Percentiles rank a stretch among this genome's conserved stretches.
phyloP scores from a whole-genome alignment of 2,888 invertebrate genomes.

The Lasioglossum zephyrum region DNA sequence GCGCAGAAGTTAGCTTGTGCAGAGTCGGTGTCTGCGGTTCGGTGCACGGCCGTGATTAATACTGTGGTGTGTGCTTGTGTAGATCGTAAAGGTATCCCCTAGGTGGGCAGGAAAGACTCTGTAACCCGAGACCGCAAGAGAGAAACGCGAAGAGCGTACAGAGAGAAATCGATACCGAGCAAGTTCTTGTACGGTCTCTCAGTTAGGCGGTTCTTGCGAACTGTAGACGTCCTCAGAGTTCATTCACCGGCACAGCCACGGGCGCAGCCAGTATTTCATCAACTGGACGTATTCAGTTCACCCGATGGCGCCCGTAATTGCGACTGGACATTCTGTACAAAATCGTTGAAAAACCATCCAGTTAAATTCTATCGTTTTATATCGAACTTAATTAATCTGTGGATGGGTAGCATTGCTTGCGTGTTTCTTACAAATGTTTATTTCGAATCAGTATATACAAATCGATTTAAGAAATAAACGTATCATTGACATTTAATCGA shows the following conservation, averaged over 20 bases:
- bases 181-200: conserved; percentile 81
- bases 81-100: conserved; percentile 51
- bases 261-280: conserved; percentile 1
- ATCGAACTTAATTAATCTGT: not conserved
- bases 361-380: not conserved
- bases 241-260: conserved; percentile 49
- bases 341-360: not conserved
- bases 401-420: not conserved
- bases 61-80: conserved; percentile 10
- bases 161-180: conserved; percentile 80
- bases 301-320: not conserved
- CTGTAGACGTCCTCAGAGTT: conserved; percentile 38
- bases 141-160: conserved; percentile 76
- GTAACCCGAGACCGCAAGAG: conserved; percentile 79
- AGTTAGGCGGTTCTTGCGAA: conserved; percentile 47
- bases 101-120: conserved; percentile 53
- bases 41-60: conserved; percentile 38
- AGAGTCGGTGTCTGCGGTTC: conserved; percentile 17
- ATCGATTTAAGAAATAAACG: not conserved
- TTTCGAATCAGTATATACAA: conserved; percentile 31
- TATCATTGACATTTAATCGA: not conserved
- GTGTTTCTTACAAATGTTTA: conserved; percentile 53
- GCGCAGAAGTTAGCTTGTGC: not conserved
- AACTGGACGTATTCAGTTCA: not conserved
- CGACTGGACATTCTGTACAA: not conserved